Evolutionary conservation across 2,113 vertebrate species (phyloP).

Genomic region (Gobio gobio): DNA sequence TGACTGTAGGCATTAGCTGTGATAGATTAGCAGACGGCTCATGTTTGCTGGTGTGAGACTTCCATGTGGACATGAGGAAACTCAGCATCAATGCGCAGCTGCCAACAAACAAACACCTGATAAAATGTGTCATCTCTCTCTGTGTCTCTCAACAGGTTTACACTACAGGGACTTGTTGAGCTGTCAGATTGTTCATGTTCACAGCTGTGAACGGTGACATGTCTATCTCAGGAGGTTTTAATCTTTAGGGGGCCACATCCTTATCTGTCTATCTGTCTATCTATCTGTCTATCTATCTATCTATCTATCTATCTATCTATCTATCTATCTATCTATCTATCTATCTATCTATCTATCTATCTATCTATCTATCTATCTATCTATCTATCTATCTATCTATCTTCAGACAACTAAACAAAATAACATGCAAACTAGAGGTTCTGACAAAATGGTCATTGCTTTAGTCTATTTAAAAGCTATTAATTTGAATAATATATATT

Average conservation of each 20-base stretch:
- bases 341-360: background rate
- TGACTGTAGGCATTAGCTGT: constrained; percentile 27
- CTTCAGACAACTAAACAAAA: no score
- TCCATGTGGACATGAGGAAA: constrained; percentile 15
- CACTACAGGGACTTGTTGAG: constrained; percentile 12
- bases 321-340: background rate
- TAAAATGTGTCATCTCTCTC: constrained; percentile 37
- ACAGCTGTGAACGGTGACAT: constrained; percentile 6
- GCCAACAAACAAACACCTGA: constrained; percentile 38
- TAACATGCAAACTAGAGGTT: no score
- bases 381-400: background rate
- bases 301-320: background rate
- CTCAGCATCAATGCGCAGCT: constrained; percentile 26
- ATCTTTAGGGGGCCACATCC: constrained; percentile 10
- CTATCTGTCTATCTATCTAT: background rate
- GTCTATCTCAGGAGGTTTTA: constrained; percentile 22
- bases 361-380: background rate
- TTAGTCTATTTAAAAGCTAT: no score
- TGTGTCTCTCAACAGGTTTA: constrained; percentile 35
- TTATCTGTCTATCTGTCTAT: background rate
- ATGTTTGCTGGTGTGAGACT: constrained; percentile 23
- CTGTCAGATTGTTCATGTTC: constrained; percentile 41
- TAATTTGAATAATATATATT: no score
- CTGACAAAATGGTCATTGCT: no score
- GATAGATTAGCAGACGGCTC: constrained; percentile 25